These are phyloP conservation scores for Drosophila varians DNA, from an alignment of 1,140 invertebrate species.

Conservation along the genomic window DNA sequence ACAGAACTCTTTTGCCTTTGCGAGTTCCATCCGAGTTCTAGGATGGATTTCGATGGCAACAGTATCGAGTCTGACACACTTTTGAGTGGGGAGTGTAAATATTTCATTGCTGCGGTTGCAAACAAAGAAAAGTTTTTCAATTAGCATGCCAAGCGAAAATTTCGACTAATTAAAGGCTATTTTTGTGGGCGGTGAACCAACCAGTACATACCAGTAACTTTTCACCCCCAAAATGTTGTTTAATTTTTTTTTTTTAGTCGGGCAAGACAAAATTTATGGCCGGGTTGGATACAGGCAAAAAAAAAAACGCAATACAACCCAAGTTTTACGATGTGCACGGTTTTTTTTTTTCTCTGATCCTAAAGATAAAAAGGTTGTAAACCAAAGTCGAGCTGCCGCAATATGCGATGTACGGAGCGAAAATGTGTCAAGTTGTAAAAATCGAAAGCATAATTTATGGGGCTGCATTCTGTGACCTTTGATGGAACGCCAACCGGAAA, in stretches of 20 bases:
- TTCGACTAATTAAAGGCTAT: conserved; percentile 50
- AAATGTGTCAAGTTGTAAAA: conserved; percentile 59
- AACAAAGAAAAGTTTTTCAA: conserved; percentile 52
- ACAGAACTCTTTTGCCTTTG: conserved; percentile 12
- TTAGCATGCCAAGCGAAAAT: conserved; percentile 49
- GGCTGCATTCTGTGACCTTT: conserved; percentile 8
- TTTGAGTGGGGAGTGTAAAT: conserved; percentile 38
- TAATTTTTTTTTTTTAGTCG: neutral
- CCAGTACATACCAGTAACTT: conserved; percentile 5
- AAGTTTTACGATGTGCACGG: conserved; percentile 30
- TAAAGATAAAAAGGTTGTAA: conserved; percentile 36
- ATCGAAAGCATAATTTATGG: conserved; percentile 59
- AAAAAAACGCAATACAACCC: conserved; percentile 1
- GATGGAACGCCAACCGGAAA: conserved; percentile 54
- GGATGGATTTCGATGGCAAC: neutral
- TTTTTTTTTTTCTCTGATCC: conserved; percentile 14
- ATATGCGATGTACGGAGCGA: conserved; percentile 1
- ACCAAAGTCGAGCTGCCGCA: conserved; percentile 3
- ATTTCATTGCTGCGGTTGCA: conserved; percentile 28
- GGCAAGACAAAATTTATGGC: conserved; percentile 26
- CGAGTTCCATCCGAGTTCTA: conserved; percentile 1
- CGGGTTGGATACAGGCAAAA: conserved; percentile 7
- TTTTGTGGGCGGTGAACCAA: conserved; percentile 10
- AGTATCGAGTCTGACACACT: conserved; percentile 33
- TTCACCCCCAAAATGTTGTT: conserved; percentile 33